Percentiles rank a stretch among this genome's conserved stretches.
phyloP scores from a whole-genome alignment of 2,888 invertebrate genomes.

The Cordilura impudica region DNA sequence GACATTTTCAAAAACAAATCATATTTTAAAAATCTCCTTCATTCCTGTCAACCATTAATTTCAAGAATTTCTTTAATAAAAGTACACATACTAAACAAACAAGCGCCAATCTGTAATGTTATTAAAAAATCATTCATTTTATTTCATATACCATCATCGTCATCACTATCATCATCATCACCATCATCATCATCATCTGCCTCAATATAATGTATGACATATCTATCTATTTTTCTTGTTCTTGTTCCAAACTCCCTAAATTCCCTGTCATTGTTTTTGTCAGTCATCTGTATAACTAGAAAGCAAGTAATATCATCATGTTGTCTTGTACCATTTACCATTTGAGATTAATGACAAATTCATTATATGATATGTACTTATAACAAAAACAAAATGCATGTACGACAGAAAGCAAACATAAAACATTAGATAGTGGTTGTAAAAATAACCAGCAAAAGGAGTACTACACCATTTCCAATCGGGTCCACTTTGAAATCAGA shows the following conservation, averaged over 20 bases:
- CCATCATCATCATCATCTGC: constrained; percentile 32
- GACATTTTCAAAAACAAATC: too few species aligned
- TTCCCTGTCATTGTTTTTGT: constrained; percentile 48
- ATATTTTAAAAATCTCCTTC: too few species aligned
- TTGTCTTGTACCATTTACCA: constrained; percentile 57
- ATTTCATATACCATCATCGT: constrained; percentile 45
- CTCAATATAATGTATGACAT: constrained; percentile 49
- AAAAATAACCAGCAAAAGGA: neutral
- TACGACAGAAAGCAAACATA: constrained; percentile 29
- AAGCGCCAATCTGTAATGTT: constrained; percentile 26
- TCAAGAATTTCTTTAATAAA: too few species aligned
- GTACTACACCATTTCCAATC: neutral
- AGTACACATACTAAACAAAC: too few species aligned
- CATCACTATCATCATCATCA: too few species aligned
- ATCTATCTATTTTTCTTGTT: constrained; percentile 26
- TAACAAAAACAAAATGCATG: constrained; percentile 49
- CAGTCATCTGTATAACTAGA: constrained; percentile 20
- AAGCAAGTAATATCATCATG: constrained; percentile 46
- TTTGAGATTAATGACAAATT: constrained; percentile 62
- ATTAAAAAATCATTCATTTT: constrained; percentile 58
- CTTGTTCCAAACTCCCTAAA: constrained; percentile 31
- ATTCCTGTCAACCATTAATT: too few species aligned
- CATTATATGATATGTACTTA: constrained; percentile 61
- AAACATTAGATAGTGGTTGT: constrained; percentile 12
- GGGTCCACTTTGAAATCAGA: too few species aligned